phyloP scores from a whole-genome alignment of 2,888 invertebrate genomes.

The Blastobasis adustella region DNA sequence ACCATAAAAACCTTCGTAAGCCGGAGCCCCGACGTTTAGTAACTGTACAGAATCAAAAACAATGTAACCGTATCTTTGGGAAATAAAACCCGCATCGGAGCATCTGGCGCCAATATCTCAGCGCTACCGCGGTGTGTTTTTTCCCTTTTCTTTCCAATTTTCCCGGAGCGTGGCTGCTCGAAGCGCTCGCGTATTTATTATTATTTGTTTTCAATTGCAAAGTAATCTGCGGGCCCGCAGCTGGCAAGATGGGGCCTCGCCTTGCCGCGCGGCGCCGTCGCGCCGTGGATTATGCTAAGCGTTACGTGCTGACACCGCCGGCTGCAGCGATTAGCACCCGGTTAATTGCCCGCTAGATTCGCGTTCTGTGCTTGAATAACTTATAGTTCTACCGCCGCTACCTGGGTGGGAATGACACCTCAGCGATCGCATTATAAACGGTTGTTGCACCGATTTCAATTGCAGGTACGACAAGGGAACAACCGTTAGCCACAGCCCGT shows the following conservation, averaged over 20 bases:
- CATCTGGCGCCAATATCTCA: conserved; percentile 58
- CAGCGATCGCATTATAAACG: no score
- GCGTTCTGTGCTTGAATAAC: no score
- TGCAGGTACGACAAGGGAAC: no score
- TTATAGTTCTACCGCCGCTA: no score
- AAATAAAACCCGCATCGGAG: conserved; percentile 49
- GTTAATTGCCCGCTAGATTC: no score
- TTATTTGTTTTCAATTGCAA: conserved; percentile 73
- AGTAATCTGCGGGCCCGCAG: conserved; percentile 66
- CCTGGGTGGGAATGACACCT: no score
- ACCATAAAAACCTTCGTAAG: conserved; percentile 2
- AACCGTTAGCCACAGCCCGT: no score
- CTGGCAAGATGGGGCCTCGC: conserved; percentile 40
- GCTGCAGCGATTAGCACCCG: no score
- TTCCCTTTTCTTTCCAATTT: conserved; percentile 54
- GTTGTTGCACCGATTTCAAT: no score
- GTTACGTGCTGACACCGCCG: no score
- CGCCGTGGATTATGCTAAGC: no score
- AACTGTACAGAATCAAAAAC: conserved; percentile 15
- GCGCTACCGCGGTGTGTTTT: conserved; percentile 37
- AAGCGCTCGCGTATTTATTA: conserved; percentile 59
- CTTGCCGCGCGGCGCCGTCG: no score
- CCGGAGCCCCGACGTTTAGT: conserved; percentile 4
- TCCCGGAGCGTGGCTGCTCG: conserved; percentile 42
- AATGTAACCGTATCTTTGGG: conserved; percentile 32